These are phyloP conservation scores for Oreortyx pictus DNA, from an alignment of 2,797 vertebrate genomes.

Conservation along the genomic window DNA sequence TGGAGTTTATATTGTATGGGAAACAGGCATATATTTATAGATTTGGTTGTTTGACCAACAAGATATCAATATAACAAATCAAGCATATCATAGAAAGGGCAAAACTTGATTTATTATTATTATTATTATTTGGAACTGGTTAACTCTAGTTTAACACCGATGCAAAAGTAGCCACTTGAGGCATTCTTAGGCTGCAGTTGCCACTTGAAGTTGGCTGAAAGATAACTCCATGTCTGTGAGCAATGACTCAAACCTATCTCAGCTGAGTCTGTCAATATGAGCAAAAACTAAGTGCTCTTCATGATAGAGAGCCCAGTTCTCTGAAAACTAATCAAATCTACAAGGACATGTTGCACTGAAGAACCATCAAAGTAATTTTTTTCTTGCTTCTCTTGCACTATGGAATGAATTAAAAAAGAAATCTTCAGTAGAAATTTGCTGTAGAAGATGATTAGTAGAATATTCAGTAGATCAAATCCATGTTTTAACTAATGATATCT, in stretches of 20 bases:
- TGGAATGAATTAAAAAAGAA: background rate
- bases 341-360: background rate
- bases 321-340: background rate
- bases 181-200: background rate
- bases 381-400: background rate
- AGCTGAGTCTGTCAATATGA: background rate
- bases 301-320: background rate
- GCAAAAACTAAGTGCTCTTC: background rate
- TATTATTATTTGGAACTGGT: background rate
- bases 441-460: background rate
- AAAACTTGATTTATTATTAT: background rate
- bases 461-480: background rate
- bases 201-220: background rate
- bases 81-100: background rate
- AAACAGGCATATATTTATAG: background rate
- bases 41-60: background rate
- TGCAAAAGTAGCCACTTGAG: background rate
- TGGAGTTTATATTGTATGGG: background rate
- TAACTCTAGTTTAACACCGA: background rate
- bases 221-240: background rate
- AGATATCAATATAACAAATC: background rate
- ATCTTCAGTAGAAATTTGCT: background rate
- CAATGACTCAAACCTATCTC: background rate
- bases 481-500: background rate
- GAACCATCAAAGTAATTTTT: background rate